A percentile compares a stretch with the other conserved stretches of the same genome.
phyloP scores from a whole-genome alignment of 2,797 vertebrate species.

The Emys orbicularis region DNA sequence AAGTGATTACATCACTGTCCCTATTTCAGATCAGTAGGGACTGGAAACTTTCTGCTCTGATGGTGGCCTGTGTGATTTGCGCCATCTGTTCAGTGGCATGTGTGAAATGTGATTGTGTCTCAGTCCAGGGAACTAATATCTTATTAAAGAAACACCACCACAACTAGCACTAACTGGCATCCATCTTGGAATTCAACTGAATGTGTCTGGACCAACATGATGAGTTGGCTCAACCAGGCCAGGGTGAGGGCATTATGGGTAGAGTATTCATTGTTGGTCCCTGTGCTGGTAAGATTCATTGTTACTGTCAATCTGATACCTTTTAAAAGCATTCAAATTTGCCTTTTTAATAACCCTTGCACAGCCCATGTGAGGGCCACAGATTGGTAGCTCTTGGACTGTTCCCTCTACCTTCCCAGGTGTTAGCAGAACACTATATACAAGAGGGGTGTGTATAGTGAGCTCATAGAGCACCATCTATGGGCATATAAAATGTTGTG shows the following conservation, averaged over 20 bases:
- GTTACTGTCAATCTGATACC: not conserved
- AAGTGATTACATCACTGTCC: not conserved
- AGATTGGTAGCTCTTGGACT: fast-evolving
- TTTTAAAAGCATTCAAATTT: fast-evolving
- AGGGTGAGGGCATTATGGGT: fast-evolving
- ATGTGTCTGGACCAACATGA: fast-evolving
- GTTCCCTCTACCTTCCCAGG: not conserved
- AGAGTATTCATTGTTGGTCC: fast-evolving
- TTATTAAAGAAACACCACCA: fast-evolving
- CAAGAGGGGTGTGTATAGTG: not conserved
- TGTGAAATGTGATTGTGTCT: not conserved
- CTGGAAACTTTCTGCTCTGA: not conserved
- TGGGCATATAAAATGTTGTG: fast-evolving
- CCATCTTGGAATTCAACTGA: not conserved
- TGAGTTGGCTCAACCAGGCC: fast-evolving
- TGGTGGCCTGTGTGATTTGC: too few relatives aligned
- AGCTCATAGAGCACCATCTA: not conserved
- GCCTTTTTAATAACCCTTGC: not conserved
- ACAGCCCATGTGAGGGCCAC: not conserved
- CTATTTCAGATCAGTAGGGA: not conserved
- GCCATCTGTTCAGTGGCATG: not conserved
- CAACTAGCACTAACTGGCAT: not conserved
- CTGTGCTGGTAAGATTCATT: not conserved
- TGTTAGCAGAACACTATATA: fast-evolving
- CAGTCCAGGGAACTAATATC: not conserved